Conservation (phyloP, 2,888 invertebrate genomes). For the Sussaba pulchella region DNA sequence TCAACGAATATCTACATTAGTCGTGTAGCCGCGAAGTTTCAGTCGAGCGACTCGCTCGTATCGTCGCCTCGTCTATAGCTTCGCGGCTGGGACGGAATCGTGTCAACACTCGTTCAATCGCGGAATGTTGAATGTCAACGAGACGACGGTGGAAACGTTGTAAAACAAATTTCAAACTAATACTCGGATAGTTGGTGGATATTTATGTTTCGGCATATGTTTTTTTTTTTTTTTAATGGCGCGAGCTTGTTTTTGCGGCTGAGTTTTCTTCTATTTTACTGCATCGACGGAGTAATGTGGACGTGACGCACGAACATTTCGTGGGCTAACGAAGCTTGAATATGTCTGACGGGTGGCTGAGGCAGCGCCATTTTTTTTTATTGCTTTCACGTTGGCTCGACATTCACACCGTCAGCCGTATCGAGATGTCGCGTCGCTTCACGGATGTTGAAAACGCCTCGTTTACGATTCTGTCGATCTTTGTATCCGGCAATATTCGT, state of each 20-base stretch:
- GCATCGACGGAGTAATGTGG: background rate
- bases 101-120: conserved; percentile 31
- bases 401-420: background rate
- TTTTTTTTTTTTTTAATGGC: background rate
- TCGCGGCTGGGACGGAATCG: conserved; percentile 17
- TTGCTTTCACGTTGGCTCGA: background rate
- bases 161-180: conserved; percentile 24
- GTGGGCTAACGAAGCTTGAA: conserved; percentile 3
- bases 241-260: background rate
- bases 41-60: conserved; percentile 20
- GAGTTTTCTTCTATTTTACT: background rate
- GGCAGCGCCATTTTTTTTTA: background rate
- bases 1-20: conserved; percentile 43
- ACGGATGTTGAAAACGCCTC: background rate
- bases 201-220: background rate
- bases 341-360: background rate
- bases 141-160: background rate
- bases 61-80: conserved; percentile 12
- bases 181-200: background rate
- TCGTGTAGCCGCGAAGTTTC: conserved; percentile 31
- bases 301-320: background rate
- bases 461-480: background rate
- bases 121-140: conserved; percentile 20
- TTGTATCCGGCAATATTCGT: too few species aligned
- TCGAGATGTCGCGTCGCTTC: background rate